A percentile compares a stretch with the other conserved stretches of the same genome.
Evolutionary conservation across 2,113 vertebrate species (phyloP).

Genomic region (human (Homo sapiens)): GRCh38 chr12:103767001-103767500

Average conservation of each 20-base stretch:
- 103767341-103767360: not conserved
- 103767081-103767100: not conserved
- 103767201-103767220: not conserved
- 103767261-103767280: accelerated
- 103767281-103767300: not conserved
- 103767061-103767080: not conserved
- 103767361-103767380: not conserved
- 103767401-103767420: not conserved
- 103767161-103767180: not conserved
- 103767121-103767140: accelerated
- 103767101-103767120: not conserved
- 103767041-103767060: not conserved
- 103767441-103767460: not conserved
- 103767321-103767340: not conserved
- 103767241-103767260: not conserved
- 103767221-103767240: not conserved
- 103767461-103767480: not conserved
- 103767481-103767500: not conserved
- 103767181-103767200: not conserved
- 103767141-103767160: not conserved
- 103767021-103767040: not conserved
- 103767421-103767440: not conserved
- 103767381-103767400: not conserved
- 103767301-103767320: not conserved
- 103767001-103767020: not conserved